Evolutionary conservation across 2,888 invertebrate genomes (phyloP).

Genomic region (Hypselothyrea guttata): DNA sequence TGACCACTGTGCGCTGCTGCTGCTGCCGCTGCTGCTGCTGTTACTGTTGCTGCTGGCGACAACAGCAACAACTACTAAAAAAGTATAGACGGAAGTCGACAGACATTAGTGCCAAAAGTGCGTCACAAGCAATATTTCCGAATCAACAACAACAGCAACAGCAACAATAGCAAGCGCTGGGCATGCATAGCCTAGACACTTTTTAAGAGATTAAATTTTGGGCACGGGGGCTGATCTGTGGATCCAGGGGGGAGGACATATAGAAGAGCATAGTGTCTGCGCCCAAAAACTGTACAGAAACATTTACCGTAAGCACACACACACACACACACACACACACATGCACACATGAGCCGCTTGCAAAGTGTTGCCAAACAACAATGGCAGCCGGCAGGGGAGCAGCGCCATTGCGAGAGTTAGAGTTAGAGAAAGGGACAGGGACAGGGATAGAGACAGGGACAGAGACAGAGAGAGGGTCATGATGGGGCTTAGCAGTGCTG

Average conservation of each 20-base stretch:
- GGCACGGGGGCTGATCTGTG: constrained; percentile 9
- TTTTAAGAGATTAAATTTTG: constrained; percentile 78
- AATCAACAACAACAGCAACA: constrained; percentile 59
- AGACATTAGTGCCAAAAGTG: constrained; percentile 78
- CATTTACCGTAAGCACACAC: constrained; percentile 63
- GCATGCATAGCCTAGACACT: constrained; percentile 70
- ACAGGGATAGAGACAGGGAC: too few species aligned
- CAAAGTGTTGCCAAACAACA: constrained; percentile 69
- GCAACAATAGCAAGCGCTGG: constrained; percentile 47
- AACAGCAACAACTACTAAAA: constrained; percentile 19
- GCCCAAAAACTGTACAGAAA: constrained; percentile 56
- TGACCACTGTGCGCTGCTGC: too few species aligned
- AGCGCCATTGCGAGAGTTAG: too few species aligned
- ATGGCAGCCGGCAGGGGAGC: constrained; percentile 23
- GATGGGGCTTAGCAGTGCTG: constrained; percentile 35
- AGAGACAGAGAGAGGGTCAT: background rate
- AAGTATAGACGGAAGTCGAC: constrained; percentile 73
- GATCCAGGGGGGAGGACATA: constrained; percentile 6
- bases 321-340: constrained; percentile 16
- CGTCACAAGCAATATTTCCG: constrained; percentile 79
- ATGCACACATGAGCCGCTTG: constrained; percentile 48
- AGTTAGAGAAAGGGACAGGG: too few species aligned
- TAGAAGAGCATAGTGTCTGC: constrained; percentile 36
- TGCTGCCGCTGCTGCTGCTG: constrained; percentile 15
- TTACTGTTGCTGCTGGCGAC: background rate